Base-by-base conservation (phyloP, 1,140 invertebrate genomes). In the Psix sp. region DNA sequence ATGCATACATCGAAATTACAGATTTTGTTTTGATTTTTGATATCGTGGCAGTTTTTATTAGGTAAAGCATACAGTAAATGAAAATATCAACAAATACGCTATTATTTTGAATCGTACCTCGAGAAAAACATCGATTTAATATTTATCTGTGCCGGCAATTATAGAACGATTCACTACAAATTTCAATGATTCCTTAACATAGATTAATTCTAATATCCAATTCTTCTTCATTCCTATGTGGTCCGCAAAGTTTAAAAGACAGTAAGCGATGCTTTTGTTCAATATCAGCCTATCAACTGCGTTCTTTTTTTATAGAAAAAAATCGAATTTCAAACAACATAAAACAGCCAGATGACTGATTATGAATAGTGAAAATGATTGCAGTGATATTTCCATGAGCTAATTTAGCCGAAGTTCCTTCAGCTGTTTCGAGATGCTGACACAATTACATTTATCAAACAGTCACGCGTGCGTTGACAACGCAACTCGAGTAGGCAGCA, bases 401-500 rank as follows among this genome's bases (percentile, higher is more conserved):
- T 65, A 46, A 52, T 54, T 65, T 52, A 52, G 21, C 54, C 33
- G 33, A 29, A 26, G 17, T 29, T 10, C n/a, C 2, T 3, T 1
- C 17, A 20, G 2, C 15, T 48, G 52, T 57, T 57, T 57, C 52
- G 51, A 67, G 42, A 57, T 57, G 13, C 52, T 26, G 20, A 14
- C 26, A 18, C 35, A 49, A 67, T 56, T 42, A 45, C 52, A 67
- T 67, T 67, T 51, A 67, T 67, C 63, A 67, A 67, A 57, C 40
- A 11, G 42, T 48, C 7, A 48, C 13, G 45, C 16, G 33, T 33
- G 15, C 26, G 62, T 48, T 29, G 48, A 39, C 48, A 54, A 38
- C 20, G 40, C 21, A 59, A 24, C 31, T 38, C 11, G 24, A 31
- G 26, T 9, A 9, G 20, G 18, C 39, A 29, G 39, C 20, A 51